Conservation (phyloP, 2,888 invertebrate genomes). For the Apotomis capreana region DNA sequence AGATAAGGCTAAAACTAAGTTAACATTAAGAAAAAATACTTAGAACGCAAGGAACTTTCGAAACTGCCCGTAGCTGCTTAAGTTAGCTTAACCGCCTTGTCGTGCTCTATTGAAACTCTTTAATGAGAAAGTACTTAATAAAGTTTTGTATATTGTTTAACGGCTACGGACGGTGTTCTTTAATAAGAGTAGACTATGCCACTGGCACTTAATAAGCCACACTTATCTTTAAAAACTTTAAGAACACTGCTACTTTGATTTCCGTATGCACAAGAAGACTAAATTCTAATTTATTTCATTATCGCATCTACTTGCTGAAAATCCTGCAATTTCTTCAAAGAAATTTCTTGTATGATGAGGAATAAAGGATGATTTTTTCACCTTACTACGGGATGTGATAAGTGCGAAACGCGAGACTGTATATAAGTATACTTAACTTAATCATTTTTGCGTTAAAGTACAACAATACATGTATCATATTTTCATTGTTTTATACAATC, state of each 20-base stretch:
- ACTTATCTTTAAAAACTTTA: background rate
- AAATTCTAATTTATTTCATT: too few relatives aligned
- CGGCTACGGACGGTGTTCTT: background rate
- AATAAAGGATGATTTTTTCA: too few relatives aligned
- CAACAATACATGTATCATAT: background rate
- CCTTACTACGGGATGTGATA: too few relatives aligned
- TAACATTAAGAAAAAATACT: background rate
- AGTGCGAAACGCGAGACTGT: too few relatives aligned
- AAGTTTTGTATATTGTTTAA: background rate
- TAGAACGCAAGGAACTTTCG: background rate
- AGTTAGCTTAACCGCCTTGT: background rate
- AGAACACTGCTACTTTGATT: constrained; percentile 29
- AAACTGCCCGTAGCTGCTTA: background rate
- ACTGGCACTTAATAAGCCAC: background rate
- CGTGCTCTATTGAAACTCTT: background rate
- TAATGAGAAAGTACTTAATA: background rate
- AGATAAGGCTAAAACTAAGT: background rate
- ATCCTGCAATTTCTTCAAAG: too few relatives aligned
- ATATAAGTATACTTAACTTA: too few relatives aligned
- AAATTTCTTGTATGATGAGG: too few relatives aligned
- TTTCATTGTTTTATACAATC: background rate
- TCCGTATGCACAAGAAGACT: too few relatives aligned
- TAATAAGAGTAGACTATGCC: background rate
- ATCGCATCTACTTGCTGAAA: too few relatives aligned
- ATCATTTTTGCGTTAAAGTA: too few relatives aligned